A percentile compares a stretch with the other conserved stretches of the same genome.
These are phyloP conservation scores for Chrysopilus asiliformis DNA, from an alignment of 2,888 invertebrate genomes.

Conservation along the genomic window DNA sequence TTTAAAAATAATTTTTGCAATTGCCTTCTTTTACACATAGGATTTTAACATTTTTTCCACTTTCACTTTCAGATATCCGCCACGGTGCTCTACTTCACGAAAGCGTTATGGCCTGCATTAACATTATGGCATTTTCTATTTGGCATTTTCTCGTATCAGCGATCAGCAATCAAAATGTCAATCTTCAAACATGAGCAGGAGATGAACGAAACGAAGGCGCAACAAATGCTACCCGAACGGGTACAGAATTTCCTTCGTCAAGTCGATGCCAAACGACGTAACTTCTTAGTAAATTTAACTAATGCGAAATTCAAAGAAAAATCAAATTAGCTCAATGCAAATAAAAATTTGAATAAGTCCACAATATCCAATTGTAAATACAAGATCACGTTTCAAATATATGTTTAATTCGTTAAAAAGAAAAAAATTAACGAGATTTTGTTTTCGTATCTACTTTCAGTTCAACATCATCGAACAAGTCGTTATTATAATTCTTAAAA, in stretches of 20 bases:
- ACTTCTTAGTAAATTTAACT: conserved; percentile 10
- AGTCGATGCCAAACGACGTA: conserved; percentile 7
- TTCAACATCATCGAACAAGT: no score
- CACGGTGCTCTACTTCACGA: conserved; percentile 73
- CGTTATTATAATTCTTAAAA: no score
- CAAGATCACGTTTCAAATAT: no score
- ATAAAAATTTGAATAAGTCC: no score
- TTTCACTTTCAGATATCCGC: conserved; percentile 48
- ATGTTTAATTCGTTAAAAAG: no score
- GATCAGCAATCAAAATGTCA: conserved; percentile 21
- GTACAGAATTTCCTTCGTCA: conserved; percentile 10
- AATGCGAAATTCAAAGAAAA: conserved; percentile 9
- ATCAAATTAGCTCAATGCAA: neutral
- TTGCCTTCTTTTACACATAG: no score
- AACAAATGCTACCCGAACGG: conserved; percentile 8
- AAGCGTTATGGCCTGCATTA: conserved; percentile 94
- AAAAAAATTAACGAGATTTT: no score
- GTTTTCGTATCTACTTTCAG: no score
- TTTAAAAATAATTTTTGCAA: no score
- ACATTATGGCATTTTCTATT: conserved; percentile 79
- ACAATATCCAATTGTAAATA: no score
- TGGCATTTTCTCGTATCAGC: conserved; percentile 79
- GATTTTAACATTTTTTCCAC: neutral
- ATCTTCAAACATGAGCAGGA: conserved; percentile 13
- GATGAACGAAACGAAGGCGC: neutral